A percentile compares a stretch with the other conserved stretches of the same genome.
Evolutionary conservation across 2,888 invertebrate genomes (phyloP).

Genomic region (Eugnorisma glareosa): DNA sequence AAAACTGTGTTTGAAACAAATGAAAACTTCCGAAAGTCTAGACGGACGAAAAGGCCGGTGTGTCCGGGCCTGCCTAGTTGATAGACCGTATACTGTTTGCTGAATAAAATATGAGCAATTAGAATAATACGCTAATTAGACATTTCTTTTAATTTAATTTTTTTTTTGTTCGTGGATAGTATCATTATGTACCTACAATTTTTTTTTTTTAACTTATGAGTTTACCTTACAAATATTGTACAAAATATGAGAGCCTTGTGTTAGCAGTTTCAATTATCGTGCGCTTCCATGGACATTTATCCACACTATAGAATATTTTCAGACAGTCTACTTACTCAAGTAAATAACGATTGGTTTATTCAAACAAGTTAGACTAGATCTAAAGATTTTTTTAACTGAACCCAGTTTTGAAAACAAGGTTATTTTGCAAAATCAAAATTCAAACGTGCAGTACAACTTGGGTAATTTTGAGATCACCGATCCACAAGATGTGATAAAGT

Average conservation of each 20-base stretch:
- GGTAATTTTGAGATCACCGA: conserved; percentile 13
- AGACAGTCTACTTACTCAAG: no score
- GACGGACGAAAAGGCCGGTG: no score
- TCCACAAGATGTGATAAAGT: conserved; percentile 10
- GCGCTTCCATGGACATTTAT: background rate
- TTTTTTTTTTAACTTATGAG: no score
- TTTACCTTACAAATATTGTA: no score
- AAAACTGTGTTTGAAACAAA: background rate
- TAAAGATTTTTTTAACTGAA: background rate
- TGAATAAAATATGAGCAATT: background rate
- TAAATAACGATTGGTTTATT: no score
- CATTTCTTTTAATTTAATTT: no score
- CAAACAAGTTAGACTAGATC: background rate
- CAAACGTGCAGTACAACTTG: no score
- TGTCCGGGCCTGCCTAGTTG: background rate
- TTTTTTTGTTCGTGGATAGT: no score
- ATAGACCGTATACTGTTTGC: background rate
- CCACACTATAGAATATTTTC: background rate
- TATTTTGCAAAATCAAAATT: conserved; percentile 17
- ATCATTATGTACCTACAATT: no score
- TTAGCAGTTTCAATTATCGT: no score
- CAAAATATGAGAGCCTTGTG: no score
- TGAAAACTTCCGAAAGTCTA: background rate
- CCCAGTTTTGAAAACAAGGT: conserved; percentile 2
- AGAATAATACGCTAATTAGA: no score